Evolutionary conservation across 2,888 invertebrate species (phyloP).

Genomic region (Cheiracanthium punctorium): DNA sequence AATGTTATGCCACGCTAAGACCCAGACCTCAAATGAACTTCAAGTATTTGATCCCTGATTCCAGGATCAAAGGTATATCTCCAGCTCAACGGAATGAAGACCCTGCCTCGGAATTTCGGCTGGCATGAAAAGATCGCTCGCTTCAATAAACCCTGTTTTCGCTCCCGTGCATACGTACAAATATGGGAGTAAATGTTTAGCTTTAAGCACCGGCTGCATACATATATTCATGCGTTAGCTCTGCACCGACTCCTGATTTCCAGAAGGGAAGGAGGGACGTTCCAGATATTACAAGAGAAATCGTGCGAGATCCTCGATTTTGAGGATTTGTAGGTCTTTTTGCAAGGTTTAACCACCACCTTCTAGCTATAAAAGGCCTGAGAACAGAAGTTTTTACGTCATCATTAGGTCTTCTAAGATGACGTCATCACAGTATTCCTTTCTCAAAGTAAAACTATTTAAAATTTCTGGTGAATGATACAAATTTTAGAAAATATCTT

Average conservation of each 20-base stretch:
- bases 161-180: slow-evolving; percentile 22
- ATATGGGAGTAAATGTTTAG: not conserved
- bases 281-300: not conserved
- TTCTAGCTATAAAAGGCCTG: too few species aligned
- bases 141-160: slow-evolving; percentile 57
- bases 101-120: slow-evolving; percentile 27
- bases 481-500: too few species aligned
- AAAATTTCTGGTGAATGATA: too few species aligned
- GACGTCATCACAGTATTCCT: too few species aligned
- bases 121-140: slow-evolving; percentile 63
- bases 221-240: not conserved
- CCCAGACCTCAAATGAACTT: not conserved
- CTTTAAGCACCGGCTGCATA: not conserved
- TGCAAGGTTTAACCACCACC: too few species aligned
- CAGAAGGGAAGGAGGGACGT: not conserved
- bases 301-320: too few species aligned
- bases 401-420: too few species aligned
- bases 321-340: too few species aligned
- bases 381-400: too few species aligned
- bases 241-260: not conserved
- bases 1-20: too few species aligned
- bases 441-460: too few species aligned
- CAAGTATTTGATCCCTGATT: not conserved
- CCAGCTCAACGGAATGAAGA: not conserved
- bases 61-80: not conserved